Evolutionary conservation across 2,888 invertebrate species (phyloP).

Genomic region (Xestia xanthographa): DNA sequence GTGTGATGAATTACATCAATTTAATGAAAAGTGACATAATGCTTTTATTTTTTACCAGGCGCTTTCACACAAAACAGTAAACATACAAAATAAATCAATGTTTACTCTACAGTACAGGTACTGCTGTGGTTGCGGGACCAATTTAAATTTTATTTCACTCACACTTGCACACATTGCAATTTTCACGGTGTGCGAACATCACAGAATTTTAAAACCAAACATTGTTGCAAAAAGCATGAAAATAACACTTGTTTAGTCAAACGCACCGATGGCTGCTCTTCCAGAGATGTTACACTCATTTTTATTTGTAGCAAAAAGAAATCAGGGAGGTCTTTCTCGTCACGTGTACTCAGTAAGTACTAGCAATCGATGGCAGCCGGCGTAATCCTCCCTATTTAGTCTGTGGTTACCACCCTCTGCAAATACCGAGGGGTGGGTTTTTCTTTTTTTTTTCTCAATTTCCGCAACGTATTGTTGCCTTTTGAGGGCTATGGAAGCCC

Average conservation of each 20-base stretch:
- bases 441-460: slow-evolving; percentile 47
- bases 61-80: slow-evolving; percentile 32
- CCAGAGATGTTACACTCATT: slow-evolving; percentile 67
- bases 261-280: slow-evolving; percentile 68
- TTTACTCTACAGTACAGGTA: slow-evolving; percentile 24
- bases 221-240: slow-evolving; percentile 49
- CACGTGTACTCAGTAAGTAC: slow-evolving; percentile 50
- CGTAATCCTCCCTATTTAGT: slow-evolving; percentile 62
- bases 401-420: slow-evolving; percentile 66
- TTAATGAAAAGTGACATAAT: slow-evolving; percentile 41
- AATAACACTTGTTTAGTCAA: slow-evolving; percentile 58
- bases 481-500: slow-evolving; percentile 54
- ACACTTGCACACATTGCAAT: slow-evolving; percentile 48
- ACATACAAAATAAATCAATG: slow-evolving; percentile 13
- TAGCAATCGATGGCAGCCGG: slow-evolving; percentile 65
- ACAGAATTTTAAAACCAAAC: slow-evolving; percentile 49
- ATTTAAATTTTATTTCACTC: slow-evolving; percentile 38
- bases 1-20: slow-evolving; percentile 47
- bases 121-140: slow-evolving; percentile 8
- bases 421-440: slow-evolving; percentile 52
- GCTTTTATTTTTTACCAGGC: slow-evolving; percentile 61
- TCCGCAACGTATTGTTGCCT: slow-evolving; percentile 51
- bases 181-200: slow-evolving; percentile 41
- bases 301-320: slow-evolving; percentile 32
- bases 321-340: slow-evolving; percentile 44